A percentile compares a stretch with the other conserved stretches of the same genome.
Conservation (phyloP, 2,888 invertebrate genomes). For the Minunthozetes semirufus region DNA sequence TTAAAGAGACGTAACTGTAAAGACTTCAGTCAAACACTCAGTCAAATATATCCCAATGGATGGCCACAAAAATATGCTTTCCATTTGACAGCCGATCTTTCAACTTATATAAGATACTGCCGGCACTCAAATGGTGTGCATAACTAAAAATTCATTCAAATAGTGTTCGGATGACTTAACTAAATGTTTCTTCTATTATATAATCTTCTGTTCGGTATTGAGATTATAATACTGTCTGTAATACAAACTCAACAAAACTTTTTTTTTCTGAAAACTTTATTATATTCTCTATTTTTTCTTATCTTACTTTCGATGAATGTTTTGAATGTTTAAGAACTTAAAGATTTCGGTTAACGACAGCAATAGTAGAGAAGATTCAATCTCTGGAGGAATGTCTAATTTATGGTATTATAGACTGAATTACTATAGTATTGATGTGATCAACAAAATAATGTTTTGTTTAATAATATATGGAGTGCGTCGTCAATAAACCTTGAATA, state of each 20-base stretch:
- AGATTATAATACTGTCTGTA: background rate
- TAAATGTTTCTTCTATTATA: background rate
- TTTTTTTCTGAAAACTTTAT: background rate
- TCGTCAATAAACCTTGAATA: constrained; percentile 25
- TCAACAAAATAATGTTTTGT: constrained; percentile 12
- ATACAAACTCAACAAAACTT: constrained; percentile 17
- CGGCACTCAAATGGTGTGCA: background rate
- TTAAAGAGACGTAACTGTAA: background rate
- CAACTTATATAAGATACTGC: constrained; percentile 12
- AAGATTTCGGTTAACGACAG: background rate
- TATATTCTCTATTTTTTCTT: background rate
- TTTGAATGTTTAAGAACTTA: background rate
- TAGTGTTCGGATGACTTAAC: background rate
- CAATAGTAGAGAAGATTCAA: background rate
- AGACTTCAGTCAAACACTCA: background rate
- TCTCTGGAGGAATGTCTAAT: background rate
- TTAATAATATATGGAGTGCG: constrained; percentile 19
- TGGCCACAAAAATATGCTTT: background rate
- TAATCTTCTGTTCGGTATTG: background rate
- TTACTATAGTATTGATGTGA: background rate
- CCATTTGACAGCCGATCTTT: constrained; percentile 9
- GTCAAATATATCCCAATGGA: background rate
- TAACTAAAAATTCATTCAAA: background rate
- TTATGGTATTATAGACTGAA: constrained; percentile 11
- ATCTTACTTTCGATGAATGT: background rate